Evolutionary conservation across 2,888 invertebrate species (phyloP).

Genomic region (Watsonalla cultraria): DNA sequence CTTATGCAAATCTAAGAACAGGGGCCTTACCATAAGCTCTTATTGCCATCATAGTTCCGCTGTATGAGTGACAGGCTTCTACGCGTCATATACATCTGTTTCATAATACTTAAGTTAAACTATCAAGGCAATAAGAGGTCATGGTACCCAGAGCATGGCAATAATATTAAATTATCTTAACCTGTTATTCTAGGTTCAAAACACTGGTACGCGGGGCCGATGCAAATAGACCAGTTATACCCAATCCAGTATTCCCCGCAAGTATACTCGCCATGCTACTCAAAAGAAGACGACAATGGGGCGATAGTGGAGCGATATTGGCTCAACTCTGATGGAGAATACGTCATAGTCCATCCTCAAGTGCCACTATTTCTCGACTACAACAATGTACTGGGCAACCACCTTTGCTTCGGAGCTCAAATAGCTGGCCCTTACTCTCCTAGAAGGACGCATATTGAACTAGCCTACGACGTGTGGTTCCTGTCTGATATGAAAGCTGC

Average conservation of each 20-base stretch:
- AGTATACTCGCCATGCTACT: slow-evolving; percentile 74
- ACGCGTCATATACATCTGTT: no score
- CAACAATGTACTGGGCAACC: slow-evolving; percentile 71
- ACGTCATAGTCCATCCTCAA: slow-evolving; percentile 80
- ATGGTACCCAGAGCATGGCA: no score
- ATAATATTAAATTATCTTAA: not conserved
- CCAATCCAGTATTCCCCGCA: slow-evolving; percentile 77
- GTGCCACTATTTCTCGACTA: slow-evolving; percentile 86
- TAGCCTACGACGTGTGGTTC: slow-evolving; percentile 81
- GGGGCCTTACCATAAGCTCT: no score
- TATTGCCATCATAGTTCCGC: no score
- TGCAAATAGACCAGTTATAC: slow-evolving; percentile 78
- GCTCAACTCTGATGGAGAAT: slow-evolving; percentile 85
- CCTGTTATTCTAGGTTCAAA: slow-evolving; percentile 40
- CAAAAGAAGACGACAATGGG: slow-evolving; percentile 73
- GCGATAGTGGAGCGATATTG: slow-evolving; percentile 83
- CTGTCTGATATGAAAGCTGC: slow-evolving; percentile 78
- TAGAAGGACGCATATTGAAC: slow-evolving; percentile 44
- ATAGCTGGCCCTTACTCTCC: slow-evolving; percentile 76
- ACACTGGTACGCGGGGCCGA: slow-evolving; percentile 85
- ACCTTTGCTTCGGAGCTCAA: slow-evolving; percentile 78
- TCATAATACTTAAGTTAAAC: no score
- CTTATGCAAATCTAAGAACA: no score
- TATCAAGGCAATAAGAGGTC: no score
- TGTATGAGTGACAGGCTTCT: no score